Base-by-base conservation (phyloP, 2,797 vertebrate genomes). In the Tympanoctomys barrerae region DNA sequence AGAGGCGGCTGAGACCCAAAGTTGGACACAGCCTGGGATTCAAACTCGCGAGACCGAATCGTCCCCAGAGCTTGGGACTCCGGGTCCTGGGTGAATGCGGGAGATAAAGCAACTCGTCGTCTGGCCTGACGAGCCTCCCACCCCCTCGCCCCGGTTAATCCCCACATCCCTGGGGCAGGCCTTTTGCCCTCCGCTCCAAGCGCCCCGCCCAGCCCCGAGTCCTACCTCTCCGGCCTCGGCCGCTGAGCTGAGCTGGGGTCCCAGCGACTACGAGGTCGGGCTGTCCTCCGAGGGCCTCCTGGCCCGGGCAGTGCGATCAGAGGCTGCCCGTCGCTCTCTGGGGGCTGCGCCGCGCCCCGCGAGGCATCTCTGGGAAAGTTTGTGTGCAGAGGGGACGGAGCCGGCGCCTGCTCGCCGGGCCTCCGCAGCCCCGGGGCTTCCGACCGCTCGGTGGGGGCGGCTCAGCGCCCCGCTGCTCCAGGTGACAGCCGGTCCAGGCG, bases 281-380 rank as follows among this genome's bases (percentile, higher is more conserved):
- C 62, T 79, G 96, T 87, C 31, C 39, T 42, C 78, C 82, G 6
- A 57, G 86, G 90, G 96, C 89, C 95, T 52, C 68, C 39, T 18
- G 87, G 87, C 87, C 80, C 9, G 13, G 18, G 66, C 26, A 46
- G 62, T 8, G 83, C 21, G 59, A 14, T 97, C 92, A 97, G 71
- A 93, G 86, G 54, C 85, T 49, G 79, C 64, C 82, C 54, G 4
- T 75, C 42, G 62, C 84, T 79, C 80, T 75, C 61, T 14, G 46
- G 88, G 90, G 87, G 71, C 73, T 36, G 86, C 93, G 31, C 85
- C 49, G 87, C 88, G 14, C 77, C 73, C 87, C 59, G n/a, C 59
- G 31, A 92, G 93, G 91, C 97, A 97, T 97, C 97, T 89, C 96
- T 19, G 89, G 90, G 70, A 95, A 98, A 98, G 96, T 97, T 97